phyloP scores from a whole-genome alignment of 2,113 vertebrate species.

The Macquaria ambigua region DNA sequence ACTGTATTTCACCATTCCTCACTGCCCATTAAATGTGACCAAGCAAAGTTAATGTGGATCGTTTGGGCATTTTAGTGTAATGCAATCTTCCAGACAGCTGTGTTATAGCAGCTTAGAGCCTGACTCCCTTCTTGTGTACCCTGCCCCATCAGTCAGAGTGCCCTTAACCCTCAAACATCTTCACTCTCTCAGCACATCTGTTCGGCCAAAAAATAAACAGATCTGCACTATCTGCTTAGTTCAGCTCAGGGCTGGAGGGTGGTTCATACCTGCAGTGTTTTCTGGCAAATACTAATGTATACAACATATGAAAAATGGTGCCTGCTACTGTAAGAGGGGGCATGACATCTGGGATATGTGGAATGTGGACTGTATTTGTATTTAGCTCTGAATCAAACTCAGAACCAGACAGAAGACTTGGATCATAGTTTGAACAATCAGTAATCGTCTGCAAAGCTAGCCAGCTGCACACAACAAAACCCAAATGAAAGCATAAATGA shows the following conservation, averaged over 20 bases:
- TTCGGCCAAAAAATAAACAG: conserved; percentile 69
- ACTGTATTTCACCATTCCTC: conserved; percentile 35
- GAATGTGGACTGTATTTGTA: conserved; percentile 32
- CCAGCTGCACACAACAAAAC: not conserved
- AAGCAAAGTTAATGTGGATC: conserved; percentile 24
- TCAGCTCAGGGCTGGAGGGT: conserved; percentile 15
- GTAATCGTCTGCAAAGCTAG: conserved; percentile 9
- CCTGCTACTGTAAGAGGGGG: conserved; percentile 39
- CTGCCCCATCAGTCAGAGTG: conserved; percentile 38
- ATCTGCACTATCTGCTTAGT: conserved; percentile 3
- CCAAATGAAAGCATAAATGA: conserved; percentile 8
- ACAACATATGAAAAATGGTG: conserved; percentile 57
- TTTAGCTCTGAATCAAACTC: conserved; percentile 20
- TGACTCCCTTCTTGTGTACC: conserved; percentile 26
- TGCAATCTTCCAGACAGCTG: conserved; percentile 66
- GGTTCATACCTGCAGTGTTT: conserved; percentile 38
- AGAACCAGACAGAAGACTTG: conserved; percentile 6
- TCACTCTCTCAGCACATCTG: conserved; percentile 48
- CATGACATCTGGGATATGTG: not conserved
- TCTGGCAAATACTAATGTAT: conserved; percentile 40
- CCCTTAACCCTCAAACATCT: conserved; percentile 40
- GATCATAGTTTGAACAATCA: conserved; percentile 29
- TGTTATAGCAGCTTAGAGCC: conserved; percentile 43
- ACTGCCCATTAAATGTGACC: conserved; percentile 43
- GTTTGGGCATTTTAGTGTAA: conserved; percentile 40